phyloP scores from a whole-genome alignment of 2,113 vertebrate species.

The Loxodonta africana region DNA sequence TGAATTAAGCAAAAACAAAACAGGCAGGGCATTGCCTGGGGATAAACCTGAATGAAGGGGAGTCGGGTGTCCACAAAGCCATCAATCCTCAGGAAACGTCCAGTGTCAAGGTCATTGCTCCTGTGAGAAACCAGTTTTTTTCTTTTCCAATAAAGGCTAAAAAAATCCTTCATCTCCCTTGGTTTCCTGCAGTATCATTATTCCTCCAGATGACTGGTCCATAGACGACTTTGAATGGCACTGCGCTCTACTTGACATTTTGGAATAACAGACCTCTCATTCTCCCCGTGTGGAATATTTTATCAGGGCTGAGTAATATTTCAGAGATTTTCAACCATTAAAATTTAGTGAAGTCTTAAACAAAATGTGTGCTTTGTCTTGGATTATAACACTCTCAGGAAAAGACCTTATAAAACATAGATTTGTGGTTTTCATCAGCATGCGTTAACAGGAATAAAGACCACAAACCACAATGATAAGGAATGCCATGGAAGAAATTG shows the following conservation, averaged over 20 bases:
- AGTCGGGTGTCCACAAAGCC: conserved; percentile 73
- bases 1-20: conserved; percentile 83
- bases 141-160: conserved; percentile 9
- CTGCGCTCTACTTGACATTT: conserved; percentile 55
- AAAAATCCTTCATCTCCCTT: conserved; percentile 71
- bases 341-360: conserved; percentile 44
- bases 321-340: conserved; percentile 61
- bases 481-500: conserved; percentile 50
- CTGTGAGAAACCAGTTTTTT: conserved; percentile 62
- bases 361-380: conserved; percentile 63
- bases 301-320: conserved; percentile 15
- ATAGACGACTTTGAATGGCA: conserved; percentile 57
- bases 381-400: background rate
- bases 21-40: conserved; percentile 77
- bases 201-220: conserved; percentile 58
- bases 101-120: conserved; percentile 76
- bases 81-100: conserved; percentile 79
- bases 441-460: no score
- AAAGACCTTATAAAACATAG: background rate
- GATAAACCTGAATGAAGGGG: conserved; percentile 73
- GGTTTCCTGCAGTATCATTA: conserved; percentile 65
- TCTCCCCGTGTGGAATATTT: background rate
- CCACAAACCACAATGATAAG: conserved; percentile 40
- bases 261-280: conserved; percentile 6
- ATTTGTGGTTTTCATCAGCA: background rate